These are phyloP conservation scores for Seriola aureovittata DNA, from an alignment of 2,113 vertebrate species.

Conservation along the genomic window DNA sequence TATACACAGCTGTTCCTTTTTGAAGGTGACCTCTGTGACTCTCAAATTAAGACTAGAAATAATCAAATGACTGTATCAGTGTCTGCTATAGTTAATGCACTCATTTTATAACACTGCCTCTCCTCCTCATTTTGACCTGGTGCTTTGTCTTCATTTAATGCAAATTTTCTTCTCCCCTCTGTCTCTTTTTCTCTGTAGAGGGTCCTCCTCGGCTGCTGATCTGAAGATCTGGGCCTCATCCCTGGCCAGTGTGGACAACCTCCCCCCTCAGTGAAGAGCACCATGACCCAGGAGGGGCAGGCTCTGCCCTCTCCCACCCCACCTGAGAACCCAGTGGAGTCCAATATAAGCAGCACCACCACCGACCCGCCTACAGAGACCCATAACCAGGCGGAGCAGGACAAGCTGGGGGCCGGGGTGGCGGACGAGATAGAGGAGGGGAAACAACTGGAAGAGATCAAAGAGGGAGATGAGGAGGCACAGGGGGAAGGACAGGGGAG, in stretches of 20 bases:
- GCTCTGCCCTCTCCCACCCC: conserved; percentile 78
- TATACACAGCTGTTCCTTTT: conserved; percentile 25
- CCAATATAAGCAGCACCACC: conserved; percentile 13
- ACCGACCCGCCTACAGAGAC: conserved; percentile 38
- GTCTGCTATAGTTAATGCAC: neutral
- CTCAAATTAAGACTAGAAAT: conserved; percentile 28
- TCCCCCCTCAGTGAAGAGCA: conserved; percentile 62
- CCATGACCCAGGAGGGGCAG: conserved; percentile 88
- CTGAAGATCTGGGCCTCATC: conserved; percentile 44
- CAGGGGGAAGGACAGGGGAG: conserved; percentile 44
- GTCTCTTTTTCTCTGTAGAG: conserved; percentile 32
- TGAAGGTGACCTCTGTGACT: conserved; percentile 54
- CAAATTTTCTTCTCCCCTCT: conserved; percentile 22
- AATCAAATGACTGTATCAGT: conserved; percentile 29
- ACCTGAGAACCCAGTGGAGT: conserved; percentile 70
- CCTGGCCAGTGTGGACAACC: conserved; percentile 41
- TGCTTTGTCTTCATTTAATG: conserved; percentile 32
- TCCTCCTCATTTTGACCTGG: neutral
- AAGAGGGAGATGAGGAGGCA: conserved; percentile 35
- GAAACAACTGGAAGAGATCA: conserved; percentile 33
- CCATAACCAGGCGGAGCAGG: conserved; percentile 34
- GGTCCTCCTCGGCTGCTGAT: conserved; percentile 25
- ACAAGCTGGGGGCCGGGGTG: conserved; percentile 16
- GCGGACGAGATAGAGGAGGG: conserved; percentile 38
- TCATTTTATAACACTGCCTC: conserved; percentile 2